Evolutionary conservation across 2,797 vertebrate species (phyloP).

Genomic region (Melanotaenia pygmaea): DNA sequence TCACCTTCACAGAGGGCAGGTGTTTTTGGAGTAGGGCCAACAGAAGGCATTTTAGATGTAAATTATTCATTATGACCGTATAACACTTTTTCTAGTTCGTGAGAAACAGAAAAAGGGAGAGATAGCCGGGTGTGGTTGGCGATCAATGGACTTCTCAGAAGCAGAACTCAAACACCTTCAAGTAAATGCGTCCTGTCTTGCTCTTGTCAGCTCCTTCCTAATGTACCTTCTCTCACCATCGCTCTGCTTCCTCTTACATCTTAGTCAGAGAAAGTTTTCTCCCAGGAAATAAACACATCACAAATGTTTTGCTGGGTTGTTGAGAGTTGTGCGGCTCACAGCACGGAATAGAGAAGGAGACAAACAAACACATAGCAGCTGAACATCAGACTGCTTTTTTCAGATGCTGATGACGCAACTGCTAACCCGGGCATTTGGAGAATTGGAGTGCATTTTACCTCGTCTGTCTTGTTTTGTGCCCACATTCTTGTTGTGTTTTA

Average conservation of each 20-base stretch:
- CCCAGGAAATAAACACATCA: slow-evolving; percentile 43
- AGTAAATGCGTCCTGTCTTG: slow-evolving; percentile 36
- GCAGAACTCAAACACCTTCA: slow-evolving; percentile 56
- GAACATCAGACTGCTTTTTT: slow-evolving; percentile 18
- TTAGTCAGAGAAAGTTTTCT: slow-evolving; percentile 36
- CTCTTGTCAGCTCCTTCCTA: slow-evolving; percentile 23
- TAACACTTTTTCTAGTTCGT: slow-evolving; percentile 64
- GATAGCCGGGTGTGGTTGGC: slow-evolving; percentile 48
- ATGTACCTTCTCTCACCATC: background rate
- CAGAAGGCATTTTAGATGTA: slow-evolving; percentile 66
- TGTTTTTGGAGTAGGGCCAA: slow-evolving; percentile 52
- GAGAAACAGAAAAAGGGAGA: slow-evolving; percentile 23
- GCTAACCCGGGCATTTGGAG: slow-evolving; percentile 9
- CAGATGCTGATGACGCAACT: slow-evolving; percentile 12
- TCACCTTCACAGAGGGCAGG: slow-evolving; percentile 35
- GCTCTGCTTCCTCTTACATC: slow-evolving; percentile 17
- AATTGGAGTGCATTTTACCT: background rate
- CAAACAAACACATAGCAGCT: background rate
- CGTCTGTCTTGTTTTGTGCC: background rate
- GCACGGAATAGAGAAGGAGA: background rate
- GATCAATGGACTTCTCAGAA: slow-evolving; percentile 81
- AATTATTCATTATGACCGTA: slow-evolving; percentile 77
- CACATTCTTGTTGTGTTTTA: background rate
- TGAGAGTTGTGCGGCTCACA: slow-evolving; percentile 34
- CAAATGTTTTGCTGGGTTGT: slow-evolving; percentile 36